Percentiles rank a stretch among this genome's conserved stretches.
Conservation (phyloP, 2,797 vertebrate genomes). For the Octomys mimax region DNA sequence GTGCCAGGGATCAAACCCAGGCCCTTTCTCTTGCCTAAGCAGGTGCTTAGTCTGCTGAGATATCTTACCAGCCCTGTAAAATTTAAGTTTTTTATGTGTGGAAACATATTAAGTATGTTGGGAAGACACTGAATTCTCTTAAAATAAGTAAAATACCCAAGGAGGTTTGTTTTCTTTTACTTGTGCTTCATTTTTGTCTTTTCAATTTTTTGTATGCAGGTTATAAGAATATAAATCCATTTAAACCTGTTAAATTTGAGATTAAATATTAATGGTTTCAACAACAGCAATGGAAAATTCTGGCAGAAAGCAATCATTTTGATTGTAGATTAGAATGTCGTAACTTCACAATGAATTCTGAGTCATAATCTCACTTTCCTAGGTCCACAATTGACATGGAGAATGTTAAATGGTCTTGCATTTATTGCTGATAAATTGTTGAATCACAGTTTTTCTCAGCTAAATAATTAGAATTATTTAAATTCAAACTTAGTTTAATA, state of each 20-base stretch:
- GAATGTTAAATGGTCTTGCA: not conserved
- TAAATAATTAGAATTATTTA: conserved; percentile 68
- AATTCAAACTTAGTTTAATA: not conserved
- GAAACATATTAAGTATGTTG: not conserved
- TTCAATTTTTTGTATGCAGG: not conserved
- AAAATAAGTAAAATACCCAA: not conserved
- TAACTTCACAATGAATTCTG: conserved; percentile 19
- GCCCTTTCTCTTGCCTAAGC: too few species aligned
- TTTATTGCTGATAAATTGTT: not conserved
- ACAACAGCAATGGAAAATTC: not conserved
- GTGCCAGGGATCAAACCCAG: too few species aligned
- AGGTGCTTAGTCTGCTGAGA: too few species aligned
- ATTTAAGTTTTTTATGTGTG: not conserved
- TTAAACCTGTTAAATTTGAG: conserved; percentile 39
- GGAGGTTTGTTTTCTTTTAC: not conserved
- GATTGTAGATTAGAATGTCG: not conserved
- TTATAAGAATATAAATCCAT: not conserved
- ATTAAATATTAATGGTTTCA: conserved; percentile 53
- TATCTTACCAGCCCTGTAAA: not conserved
- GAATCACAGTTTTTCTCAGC: conserved; percentile 38
- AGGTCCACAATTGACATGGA: not conserved
- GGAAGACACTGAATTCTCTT: not conserved
- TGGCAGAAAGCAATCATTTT: conserved; percentile 1
- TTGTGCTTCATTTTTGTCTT: not conserved
- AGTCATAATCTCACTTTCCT: not conserved